phyloP scores from a whole-genome alignment of 2,797 vertebrate species.

The Gadopsis marmoratus region DNA sequence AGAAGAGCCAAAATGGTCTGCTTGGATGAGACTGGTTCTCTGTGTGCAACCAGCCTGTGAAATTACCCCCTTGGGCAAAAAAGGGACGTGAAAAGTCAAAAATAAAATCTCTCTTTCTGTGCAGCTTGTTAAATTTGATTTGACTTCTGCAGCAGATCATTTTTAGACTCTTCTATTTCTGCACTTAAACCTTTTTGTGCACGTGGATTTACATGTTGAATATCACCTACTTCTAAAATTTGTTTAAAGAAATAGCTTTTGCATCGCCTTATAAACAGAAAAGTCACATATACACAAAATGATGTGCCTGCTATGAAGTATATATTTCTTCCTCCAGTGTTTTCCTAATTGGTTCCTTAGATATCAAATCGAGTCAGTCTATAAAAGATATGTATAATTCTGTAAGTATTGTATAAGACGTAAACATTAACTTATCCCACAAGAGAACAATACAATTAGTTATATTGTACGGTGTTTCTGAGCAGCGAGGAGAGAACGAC shows the following conservation, averaged over 20 bases:
- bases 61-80: constrained; percentile 50
- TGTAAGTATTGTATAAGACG: not conserved
- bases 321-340: not conserved
- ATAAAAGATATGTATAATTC: not conserved
- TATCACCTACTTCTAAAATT: not conserved
- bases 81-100: constrained; percentile 32
- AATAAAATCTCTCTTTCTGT: constrained; percentile 29
- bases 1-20: constrained; percentile 20
- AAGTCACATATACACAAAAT: not conserved
- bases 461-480: not conserved
- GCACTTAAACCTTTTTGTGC: not conserved
- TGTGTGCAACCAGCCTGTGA: constrained; percentile 46
- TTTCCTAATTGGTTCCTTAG: not conserved
- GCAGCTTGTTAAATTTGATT: constrained; percentile 30
- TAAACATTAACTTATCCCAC: not conserved
- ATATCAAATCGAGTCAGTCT: not conserved
- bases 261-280: not conserved
- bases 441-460: constrained; percentile 1
- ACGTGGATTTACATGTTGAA: constrained; percentile 9
- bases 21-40: constrained; percentile 40
- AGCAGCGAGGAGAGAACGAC: not conserved
- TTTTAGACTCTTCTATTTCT: not conserved
- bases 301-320: not conserved
- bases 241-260: not conserved
- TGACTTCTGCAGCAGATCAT: constrained; percentile 13